Evolutionary conservation across 2,797 vertebrate species (phyloP).

Genomic region (Scleropages formosus): DNA sequence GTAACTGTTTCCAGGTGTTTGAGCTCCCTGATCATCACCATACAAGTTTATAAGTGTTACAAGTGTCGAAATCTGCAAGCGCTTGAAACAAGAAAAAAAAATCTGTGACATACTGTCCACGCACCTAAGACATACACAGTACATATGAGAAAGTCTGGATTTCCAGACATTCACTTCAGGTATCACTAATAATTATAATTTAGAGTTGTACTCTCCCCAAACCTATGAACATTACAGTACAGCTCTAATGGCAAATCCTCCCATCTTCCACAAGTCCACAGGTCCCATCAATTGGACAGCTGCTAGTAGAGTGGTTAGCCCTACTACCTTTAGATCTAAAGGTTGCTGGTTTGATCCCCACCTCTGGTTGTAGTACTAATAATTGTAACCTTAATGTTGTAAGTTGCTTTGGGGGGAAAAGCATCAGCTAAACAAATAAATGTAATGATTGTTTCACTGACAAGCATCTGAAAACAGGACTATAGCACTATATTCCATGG

Average conservation of each 20-base stretch:
- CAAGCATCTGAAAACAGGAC: too few species aligned
- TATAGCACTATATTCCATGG: too few species aligned
- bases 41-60: not conserved
- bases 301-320: too few species aligned
- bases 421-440: too few species aligned
- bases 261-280: not conserved
- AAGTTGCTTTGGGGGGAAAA: too few species aligned
- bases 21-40: not conserved
- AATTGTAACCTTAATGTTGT: too few species aligned
- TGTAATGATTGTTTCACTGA: too few species aligned
- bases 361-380: too few species aligned
- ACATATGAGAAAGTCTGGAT: not conserved
- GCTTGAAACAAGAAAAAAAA: constrained; percentile 7
- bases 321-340: too few species aligned
- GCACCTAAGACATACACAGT: not conserved
- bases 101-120: not conserved
- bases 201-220: not conserved
- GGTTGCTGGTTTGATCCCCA: too few species aligned
- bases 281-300: not conserved
- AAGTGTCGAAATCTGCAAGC: not conserved
- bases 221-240: not conserved
- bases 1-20: not conserved
- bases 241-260: not conserved
- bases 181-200: too few species aligned
- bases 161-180: not conserved